Conservation (phyloP, 2,113 vertebrate genomes). For the Phodopus roborovskii region DNA sequence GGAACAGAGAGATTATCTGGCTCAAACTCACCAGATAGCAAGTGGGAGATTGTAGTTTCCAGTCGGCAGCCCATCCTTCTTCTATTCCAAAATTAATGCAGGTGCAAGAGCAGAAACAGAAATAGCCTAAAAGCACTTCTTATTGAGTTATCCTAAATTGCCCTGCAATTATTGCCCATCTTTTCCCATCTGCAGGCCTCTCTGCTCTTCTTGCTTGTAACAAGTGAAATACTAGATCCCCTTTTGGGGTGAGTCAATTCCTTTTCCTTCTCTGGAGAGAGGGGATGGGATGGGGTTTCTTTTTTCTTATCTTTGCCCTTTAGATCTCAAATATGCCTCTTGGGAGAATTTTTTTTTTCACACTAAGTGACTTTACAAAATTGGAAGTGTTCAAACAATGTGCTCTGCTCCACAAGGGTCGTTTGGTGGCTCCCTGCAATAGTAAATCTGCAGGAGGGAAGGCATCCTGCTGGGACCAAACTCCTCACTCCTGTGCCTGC, state of each 20-base stretch:
- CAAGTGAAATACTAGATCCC: conserved; percentile 34
- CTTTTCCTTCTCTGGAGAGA: conserved; percentile 29
- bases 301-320: conserved; percentile 56
- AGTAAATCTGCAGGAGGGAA: conserved; percentile 61
- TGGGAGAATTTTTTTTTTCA: conserved; percentile 61
- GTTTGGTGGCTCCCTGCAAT: conserved; percentile 41
- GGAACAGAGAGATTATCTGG: conserved; percentile 10
- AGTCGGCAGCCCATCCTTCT: not conserved
- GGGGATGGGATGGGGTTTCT: not conserved
- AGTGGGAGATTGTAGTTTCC: not conserved
- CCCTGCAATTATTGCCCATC: not conserved
- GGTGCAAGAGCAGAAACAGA: not conserved
- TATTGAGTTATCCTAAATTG: conserved; percentile 35
- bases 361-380: conserved; percentile 70
- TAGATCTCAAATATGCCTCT: conserved; percentile 44
- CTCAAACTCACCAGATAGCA: not conserved
- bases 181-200: not conserved
- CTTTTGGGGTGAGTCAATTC: not conserved
- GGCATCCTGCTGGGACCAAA: conserved; percentile 33
- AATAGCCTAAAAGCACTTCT: conserved; percentile 7
- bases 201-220: not conserved
- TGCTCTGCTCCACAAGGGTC: conserved; percentile 56
- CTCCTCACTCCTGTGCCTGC: not conserved
- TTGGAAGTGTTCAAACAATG: conserved; percentile 59
- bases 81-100: not conserved